Evolutionary conservation across 1,140 invertebrate genomes (phyloP).

Genomic region (Drosophila sproati): DNA sequence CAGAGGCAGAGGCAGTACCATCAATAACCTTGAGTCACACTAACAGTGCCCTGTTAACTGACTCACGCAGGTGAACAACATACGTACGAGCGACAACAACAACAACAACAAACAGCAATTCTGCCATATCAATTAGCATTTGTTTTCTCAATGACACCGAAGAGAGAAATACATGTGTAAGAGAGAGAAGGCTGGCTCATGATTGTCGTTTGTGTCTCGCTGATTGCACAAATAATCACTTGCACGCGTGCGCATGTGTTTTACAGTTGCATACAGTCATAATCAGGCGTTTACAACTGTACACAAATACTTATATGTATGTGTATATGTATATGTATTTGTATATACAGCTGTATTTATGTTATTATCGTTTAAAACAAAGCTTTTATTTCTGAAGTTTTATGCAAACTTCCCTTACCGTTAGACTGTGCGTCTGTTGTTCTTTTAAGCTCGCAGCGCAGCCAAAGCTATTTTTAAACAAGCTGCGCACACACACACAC

Average conservation of each 20-base stretch:
- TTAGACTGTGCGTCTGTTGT: slow-evolving; percentile 21
- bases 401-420: slow-evolving; percentile 21
- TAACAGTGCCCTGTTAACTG: slow-evolving; percentile 38
- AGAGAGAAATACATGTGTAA: slow-evolving; percentile 12
- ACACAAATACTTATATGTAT: slow-evolving; percentile 1
- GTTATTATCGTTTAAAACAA: slow-evolving; percentile 9
- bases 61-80: slow-evolving; percentile 42
- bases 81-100: slow-evolving; percentile 32
- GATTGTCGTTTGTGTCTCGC: slow-evolving; percentile 27
- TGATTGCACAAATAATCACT: slow-evolving; percentile 38
- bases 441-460: not conserved
- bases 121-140: slow-evolving; percentile 66
- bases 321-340: not conserved
- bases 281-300: slow-evolving; percentile 11
- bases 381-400: slow-evolving; percentile 14
- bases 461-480: slow-evolving; percentile 41
- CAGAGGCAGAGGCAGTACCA: slow-evolving; percentile 11
- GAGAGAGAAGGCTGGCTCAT: slow-evolving; percentile 19
- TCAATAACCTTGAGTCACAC: slow-evolving; percentile 37
- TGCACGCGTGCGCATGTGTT: slow-evolving; percentile 19
- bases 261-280: slow-evolving; percentile 7
- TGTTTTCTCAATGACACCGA: slow-evolving; percentile 54
- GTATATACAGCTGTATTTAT: not conserved
- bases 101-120: slow-evolving; percentile 23
- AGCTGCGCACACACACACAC: slow-evolving; percentile 6